Evolutionary conservation across 2,113 vertebrate species (phyloP).

Genomic region (Hippocampus mohnikei): DNA sequence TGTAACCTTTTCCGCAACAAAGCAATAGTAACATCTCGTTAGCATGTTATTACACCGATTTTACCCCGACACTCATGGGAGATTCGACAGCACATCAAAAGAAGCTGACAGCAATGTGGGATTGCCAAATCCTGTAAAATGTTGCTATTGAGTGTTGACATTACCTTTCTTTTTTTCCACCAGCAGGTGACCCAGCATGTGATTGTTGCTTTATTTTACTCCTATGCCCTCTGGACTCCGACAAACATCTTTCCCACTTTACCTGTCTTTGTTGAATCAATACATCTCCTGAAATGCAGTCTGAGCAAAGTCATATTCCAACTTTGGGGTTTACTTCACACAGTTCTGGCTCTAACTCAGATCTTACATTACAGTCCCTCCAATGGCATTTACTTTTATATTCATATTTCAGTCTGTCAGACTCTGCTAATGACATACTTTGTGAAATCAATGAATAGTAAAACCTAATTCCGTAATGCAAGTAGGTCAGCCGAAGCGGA

Average conservation of each 20-base stretch:
- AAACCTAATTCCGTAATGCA: not conserved
- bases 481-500: not conserved
- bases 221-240: constrained; percentile 10
- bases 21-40: too few relatives aligned
- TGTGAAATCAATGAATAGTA: not conserved
- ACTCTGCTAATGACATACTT: not conserved
- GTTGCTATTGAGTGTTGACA: constrained; percentile 7
- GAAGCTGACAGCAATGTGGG: not conserved
- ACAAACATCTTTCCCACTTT: constrained; percentile 40
- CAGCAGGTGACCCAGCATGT: constrained; percentile 9
- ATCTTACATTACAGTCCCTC: constrained; percentile 36
- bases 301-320: constrained; percentile 64
- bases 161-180: constrained; percentile 16
- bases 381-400: constrained; percentile 36
- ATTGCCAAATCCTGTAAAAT: constrained; percentile 4
- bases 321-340: constrained; percentile 53
- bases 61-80: too few relatives aligned
- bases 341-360: constrained; percentile 46
- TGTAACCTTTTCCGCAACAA: too few relatives aligned
- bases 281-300: constrained; percentile 52
- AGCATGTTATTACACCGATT: too few relatives aligned
- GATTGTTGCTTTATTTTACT: constrained; percentile 2
- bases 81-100: not conserved
- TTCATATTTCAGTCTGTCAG: constrained; percentile 6
- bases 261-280: constrained; percentile 55